phyloP scores from a whole-genome alignment of 1,140 invertebrate species.

The Drosophila sproati region DNA sequence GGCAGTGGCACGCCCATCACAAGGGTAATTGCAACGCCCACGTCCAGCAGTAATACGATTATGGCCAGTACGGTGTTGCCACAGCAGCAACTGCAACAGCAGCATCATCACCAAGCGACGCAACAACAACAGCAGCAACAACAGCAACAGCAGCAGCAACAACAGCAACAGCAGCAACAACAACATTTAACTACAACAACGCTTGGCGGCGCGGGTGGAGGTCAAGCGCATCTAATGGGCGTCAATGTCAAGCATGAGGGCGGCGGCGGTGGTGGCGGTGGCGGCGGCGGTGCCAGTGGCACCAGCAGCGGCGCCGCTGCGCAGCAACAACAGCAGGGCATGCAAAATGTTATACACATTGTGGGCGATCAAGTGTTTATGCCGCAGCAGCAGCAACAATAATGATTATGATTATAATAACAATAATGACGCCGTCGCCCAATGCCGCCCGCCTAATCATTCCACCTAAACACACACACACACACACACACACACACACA shows the following conservation, averaged over 20 bases:
- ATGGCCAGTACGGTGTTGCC: slow-evolving; percentile 66
- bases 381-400: slow-evolving; percentile 64
- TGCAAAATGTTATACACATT: slow-evolving; percentile 83
- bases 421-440: slow-evolving; percentile 15
- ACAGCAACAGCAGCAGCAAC: slow-evolving; percentile 48
- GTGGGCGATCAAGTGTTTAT: slow-evolving; percentile 78
- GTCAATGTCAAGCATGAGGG: slow-evolving; percentile 66
- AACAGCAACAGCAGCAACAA: slow-evolving; percentile 48
- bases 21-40: slow-evolving; percentile 58
- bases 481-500: slow-evolving; percentile 34
- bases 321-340: slow-evolving; percentile 63
- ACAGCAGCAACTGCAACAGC: slow-evolving; percentile 63
- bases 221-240: slow-evolving; percentile 63
- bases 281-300: slow-evolving; percentile 30
- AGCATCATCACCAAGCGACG: slow-evolving; percentile 36
- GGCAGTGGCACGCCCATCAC: slow-evolving; percentile 35
- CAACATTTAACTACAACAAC: slow-evolving; percentile 62
- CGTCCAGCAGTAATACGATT: slow-evolving; percentile 50
- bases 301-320: slow-evolving; percentile 33
- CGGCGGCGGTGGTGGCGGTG: slow-evolving; percentile 4
- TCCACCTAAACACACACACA: slow-evolving; percentile 48
- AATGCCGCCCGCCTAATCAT: slow-evolving; percentile 60
- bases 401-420: slow-evolving; percentile 5
- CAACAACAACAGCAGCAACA: slow-evolving; percentile 24
- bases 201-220: slow-evolving; percentile 55